phyloP scores from a whole-genome alignment of 2,888 invertebrate species.

The Ophioninae sp. region DNA sequence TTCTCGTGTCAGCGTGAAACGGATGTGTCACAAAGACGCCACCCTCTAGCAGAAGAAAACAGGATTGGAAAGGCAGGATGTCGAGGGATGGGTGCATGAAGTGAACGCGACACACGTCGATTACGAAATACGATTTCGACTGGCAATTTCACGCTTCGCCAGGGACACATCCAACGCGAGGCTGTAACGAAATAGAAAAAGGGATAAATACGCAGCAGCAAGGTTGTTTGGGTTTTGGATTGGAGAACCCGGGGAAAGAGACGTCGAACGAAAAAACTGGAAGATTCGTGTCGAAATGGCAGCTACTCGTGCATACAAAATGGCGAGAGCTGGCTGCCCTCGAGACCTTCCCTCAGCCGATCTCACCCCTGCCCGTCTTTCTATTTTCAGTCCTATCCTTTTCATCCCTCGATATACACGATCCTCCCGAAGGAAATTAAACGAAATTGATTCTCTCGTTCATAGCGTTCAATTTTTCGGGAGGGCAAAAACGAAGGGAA shows the following conservation, averaged over 20 bases:
- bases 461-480: too few species aligned
- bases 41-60: too few species aligned
- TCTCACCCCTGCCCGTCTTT: constrained; percentile 4
- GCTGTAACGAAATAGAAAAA: constrained; percentile 58
- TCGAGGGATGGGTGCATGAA: constrained; percentile 42
- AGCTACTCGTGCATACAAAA: constrained; percentile 46
- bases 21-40: too few species aligned
- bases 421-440: too few species aligned
- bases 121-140: constrained; percentile 57
- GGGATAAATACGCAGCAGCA: background rate
- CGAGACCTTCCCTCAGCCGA: background rate
- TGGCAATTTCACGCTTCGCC: constrained; percentile 60
- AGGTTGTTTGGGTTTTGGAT: background rate
- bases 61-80: constrained; percentile 27
- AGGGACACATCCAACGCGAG: constrained; percentile 34
- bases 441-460: too few species aligned
- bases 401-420: background rate
- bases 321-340: background rate
- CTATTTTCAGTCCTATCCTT: constrained; percentile 32
- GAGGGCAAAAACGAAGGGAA: background rate
- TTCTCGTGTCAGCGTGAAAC: too few species aligned
- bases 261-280: constrained; percentile 37
- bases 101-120: constrained; percentile 36
- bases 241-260: constrained; percentile 15
- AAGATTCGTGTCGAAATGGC: constrained; percentile 43